Percentiles rank a stretch among this genome's conserved stretches.
phyloP scores from a whole-genome alignment of 2,113 vertebrate species.

The Corynorhinus townsendii region DNA sequence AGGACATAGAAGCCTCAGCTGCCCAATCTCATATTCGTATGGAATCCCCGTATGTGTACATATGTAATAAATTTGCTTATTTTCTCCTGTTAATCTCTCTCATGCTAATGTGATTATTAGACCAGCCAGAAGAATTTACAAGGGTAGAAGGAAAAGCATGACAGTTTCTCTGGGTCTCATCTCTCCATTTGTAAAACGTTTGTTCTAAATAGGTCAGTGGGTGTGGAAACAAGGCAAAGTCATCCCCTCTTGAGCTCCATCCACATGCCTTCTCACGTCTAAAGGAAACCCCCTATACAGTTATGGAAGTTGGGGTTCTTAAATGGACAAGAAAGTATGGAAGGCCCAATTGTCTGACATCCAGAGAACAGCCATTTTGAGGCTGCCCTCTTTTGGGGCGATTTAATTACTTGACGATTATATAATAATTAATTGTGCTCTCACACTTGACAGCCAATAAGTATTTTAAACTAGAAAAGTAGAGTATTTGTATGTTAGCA shows the following conservation, averaged over 20 bases:
- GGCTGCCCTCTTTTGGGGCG: background rate
- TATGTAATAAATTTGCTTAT: background rate
- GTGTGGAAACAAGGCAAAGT: background rate
- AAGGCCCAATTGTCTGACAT: background rate
- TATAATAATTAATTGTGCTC: background rate
- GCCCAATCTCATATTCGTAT: background rate
- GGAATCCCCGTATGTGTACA: background rate
- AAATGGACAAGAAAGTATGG: background rate
- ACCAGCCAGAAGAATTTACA: background rate
- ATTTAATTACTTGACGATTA: background rate
- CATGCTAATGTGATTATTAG: background rate
- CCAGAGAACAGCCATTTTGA: background rate
- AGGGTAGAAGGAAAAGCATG: background rate
- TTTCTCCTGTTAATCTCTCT: background rate
- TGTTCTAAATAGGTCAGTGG: background rate
- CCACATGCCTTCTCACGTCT: background rate
- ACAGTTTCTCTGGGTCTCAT: background rate
- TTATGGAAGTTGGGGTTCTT: background rate
- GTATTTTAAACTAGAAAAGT: background rate
- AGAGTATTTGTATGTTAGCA: background rate
- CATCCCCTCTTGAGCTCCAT: background rate
- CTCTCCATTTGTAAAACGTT: background rate
- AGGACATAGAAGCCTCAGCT: background rate
- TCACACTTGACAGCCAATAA: background rate
- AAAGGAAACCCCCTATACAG: background rate